Base-by-base conservation (phyloP, 2,113 vertebrate species). In the Halichoerus grypus region DNA sequence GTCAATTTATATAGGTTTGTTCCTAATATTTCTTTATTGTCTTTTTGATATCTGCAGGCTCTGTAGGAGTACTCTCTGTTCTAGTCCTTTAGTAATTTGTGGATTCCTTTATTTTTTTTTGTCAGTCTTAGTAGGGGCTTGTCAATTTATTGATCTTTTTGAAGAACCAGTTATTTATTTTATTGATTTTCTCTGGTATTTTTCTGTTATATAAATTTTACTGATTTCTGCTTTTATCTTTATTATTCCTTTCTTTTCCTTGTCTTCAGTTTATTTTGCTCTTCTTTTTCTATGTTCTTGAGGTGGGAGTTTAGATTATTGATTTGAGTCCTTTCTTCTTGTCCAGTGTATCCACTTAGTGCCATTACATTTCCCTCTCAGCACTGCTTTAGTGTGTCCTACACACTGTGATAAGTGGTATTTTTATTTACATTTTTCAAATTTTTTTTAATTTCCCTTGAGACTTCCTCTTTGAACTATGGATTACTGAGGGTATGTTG, bases 381-480 rank as follows among this genome's bases (percentile, higher is more conserved):
- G 39, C 24, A 14, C 33, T 79, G 9, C 10, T 69, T 79, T 77
- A 90, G 69, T 16, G 3, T 51, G 31, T 53, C 5, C 21, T 36
- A 18, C 4, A 46, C 11, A 46, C 51, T 71, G 22, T 83, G 55
- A 19, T 83, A 63, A 74, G n/a, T n/a, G 14, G 8, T 77, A 31
- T 36, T 91, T 91, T 77, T 16, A 91, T 85, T 91, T 79, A 33
- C 21, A 84, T 79, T 59, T 12, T 79, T 85, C 59, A 79, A 79
- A 86, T 72, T n/a, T 82, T 76, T 76, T n/a, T n/a, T n/a, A 24
- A 36, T 59, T 76, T 31, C 36, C 16, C 28, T 55, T 55, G 26
- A 91, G 61, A 59, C 4, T 79, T 85, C 59, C 21, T 72, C 31
- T 91, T 80, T 59, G 16, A 59, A 19, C 6, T 14, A 19, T 59